Evolutionary conservation across 2,888 invertebrate species (phyloP), one percentile per base, ranked within the genome.

Genomic region (Cephalotes varians): DNA sequence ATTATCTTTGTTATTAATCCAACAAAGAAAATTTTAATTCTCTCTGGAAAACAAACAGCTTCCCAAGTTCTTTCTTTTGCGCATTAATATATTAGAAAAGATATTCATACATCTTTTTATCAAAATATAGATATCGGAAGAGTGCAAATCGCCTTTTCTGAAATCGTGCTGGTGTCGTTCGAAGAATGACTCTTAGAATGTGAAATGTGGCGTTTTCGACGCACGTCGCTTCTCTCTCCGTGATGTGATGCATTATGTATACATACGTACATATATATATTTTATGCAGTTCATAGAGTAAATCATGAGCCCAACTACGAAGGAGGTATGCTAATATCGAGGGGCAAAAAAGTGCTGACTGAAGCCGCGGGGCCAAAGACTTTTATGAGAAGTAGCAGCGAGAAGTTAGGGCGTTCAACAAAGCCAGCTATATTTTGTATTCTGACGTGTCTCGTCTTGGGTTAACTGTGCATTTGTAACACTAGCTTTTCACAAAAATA

Each of bases 261-360:
- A 77, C n/a, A 60, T 6, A 37, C n/a, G 12, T 37, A 51, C 3
- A 51, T 21, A 18, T n/a, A 56, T 56, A 67, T 67, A 54, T 69
- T 56, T 77, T 67, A 79, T 79, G 77, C 77, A 56, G 77, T 79
- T 77, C 77, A 69, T 69, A 79, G n/a, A n/a, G 77, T 79, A 69
- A 79, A 79, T 79, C 77, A 79, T 69, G 56, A 69, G 44, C 31
- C 71, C 47, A 51, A 58, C 54, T 67, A 34, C 69, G 56, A 79
- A 44, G 56, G 44, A 25, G 0, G 0, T 77, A 77, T 77, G 77
- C 77, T 77, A 77, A 77, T 77, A 54, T 31, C 3, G 51, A 56
- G 25, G 15, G 21, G 34, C 18, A 69, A 79, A 79, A 77, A 77
- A 79, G 10, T 79, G 56, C 77, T 44, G 69, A 69, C 54, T 77